A percentile compares a stretch with the other conserved stretches of the same genome.
Conservation (phyloP, 1,140 invertebrate genomes). For the Chymomyza costata region DNA sequence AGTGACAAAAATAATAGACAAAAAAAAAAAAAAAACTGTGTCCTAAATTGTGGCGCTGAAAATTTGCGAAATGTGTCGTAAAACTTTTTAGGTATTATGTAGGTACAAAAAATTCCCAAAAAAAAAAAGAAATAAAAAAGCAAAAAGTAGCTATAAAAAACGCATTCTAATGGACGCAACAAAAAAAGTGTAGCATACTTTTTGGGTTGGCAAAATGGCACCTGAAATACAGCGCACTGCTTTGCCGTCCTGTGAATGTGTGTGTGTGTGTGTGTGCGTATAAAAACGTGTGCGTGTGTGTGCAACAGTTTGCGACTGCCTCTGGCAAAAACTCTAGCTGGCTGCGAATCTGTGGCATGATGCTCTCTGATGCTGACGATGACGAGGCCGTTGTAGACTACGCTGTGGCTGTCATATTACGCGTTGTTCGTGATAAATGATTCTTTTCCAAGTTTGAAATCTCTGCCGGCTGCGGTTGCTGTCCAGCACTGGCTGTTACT, state of each 20-base stretch:
- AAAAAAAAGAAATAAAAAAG: slow-evolving; percentile 12
- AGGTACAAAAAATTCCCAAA: no score
- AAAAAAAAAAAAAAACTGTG: slow-evolving; percentile 26
- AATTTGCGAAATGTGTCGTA: no score
- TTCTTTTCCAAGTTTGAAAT: slow-evolving; percentile 57
- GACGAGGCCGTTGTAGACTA: no score
- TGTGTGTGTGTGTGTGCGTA: slow-evolving; percentile 11
- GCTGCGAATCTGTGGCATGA: slow-evolving; percentile 14
- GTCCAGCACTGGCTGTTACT: slow-evolving; percentile 10
- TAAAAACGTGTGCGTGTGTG: slow-evolving; percentile 14
- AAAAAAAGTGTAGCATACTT: slow-evolving; percentile 52
- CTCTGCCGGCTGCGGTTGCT: slow-evolving; percentile 13
- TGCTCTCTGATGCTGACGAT: no score
- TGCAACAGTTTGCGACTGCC: slow-evolving; percentile 29
- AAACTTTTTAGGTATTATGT: slow-evolving; percentile 8
- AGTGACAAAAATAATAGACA: slow-evolving; percentile 26
- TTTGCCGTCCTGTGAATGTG: slow-evolving; percentile 5
- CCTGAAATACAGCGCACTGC: no score
- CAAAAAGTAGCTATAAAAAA: slow-evolving; percentile 14
- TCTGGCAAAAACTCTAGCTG: no score
- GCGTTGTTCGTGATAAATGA: slow-evolving; percentile 52
- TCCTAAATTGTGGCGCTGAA: no score
- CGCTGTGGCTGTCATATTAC: no score
- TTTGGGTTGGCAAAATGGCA: no score
- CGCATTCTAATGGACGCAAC: slow-evolving; percentile 24